Percentiles rank a stretch among this genome's conserved stretches.
These are phyloP conservation scores for Chymomyza caudatula DNA, from an alignment of 2,888 invertebrate species.

Conservation along the genomic window DNA sequence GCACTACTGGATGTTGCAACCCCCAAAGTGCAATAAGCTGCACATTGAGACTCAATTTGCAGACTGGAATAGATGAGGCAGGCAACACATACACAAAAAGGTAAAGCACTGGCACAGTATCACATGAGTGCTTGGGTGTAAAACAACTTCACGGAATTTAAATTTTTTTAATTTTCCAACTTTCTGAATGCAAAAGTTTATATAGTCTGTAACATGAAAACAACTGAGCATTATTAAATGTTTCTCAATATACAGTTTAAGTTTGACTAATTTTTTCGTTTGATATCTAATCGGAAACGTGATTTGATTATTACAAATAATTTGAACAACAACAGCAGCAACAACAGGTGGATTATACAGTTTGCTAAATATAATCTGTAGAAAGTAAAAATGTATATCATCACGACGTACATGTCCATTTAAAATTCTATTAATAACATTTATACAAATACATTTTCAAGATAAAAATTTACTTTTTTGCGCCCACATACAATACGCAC, in stretches of 20 bases:
- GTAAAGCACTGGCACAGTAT: neutral
- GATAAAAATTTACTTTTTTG: slow-evolving; percentile 44
- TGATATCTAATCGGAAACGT: neutral
- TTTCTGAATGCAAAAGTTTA: neutral
- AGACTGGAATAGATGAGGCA: neutral
- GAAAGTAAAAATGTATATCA: slow-evolving; percentile 30
- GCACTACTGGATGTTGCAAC: neutral
- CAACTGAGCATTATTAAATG: neutral
- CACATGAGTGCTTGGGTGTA: neutral
- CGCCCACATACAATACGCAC: slow-evolving; percentile 36
- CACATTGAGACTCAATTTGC: neutral
- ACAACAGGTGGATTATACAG: slow-evolving; percentile 57
- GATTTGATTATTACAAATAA: neutral
- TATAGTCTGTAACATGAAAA: neutral
- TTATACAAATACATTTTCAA: neutral
- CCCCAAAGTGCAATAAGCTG: neutral
- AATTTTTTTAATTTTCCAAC: neutral
- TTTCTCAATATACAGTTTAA: neutral
- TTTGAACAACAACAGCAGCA: slow-evolving; percentile 35
- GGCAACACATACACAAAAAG: neutral
- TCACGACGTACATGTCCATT: neutral
- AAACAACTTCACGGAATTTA: neutral
- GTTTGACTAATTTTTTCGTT: neutral
- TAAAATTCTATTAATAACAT: neutral
- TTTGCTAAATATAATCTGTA: slow-evolving; percentile 8